These are phyloP conservation scores for Panopea generosa DNA, from an alignment of 2,888 invertebrate species.

Conservation along the genomic window DNA sequence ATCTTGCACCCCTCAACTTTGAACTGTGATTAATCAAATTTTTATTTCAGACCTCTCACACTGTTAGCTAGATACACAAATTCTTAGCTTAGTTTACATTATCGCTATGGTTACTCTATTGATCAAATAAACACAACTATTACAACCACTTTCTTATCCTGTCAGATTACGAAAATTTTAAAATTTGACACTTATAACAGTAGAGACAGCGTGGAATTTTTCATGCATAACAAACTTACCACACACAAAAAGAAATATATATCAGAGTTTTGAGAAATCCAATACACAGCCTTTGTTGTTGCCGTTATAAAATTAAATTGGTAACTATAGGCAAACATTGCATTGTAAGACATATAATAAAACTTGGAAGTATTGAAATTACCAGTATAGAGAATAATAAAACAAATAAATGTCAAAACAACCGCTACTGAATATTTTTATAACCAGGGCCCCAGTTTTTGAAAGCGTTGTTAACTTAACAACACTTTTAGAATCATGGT, in stretches of 20 bases:
- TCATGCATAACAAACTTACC: constrained; percentile 16
- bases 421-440: too few relatives aligned
- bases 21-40: constrained; percentile 18
- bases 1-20: too few relatives aligned
- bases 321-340: too few relatives aligned
- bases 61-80: constrained; percentile 27
- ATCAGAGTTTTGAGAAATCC: constrained; percentile 30
- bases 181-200: constrained; percentile 10
- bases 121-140: constrained; percentile 32
- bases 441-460: too few relatives aligned
- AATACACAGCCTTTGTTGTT: not conserved
- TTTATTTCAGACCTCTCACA: constrained; percentile 8
- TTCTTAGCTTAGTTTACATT: constrained; percentile 48
- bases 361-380: too few relatives aligned
- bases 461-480: too few relatives aligned
- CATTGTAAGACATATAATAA: too few relatives aligned
- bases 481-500: too few relatives aligned
- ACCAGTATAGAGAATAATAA: too few relatives aligned
- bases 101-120: constrained; percentile 37
- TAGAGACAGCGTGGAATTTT: not conserved
- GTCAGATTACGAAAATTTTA: constrained; percentile 21
- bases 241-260: constrained; percentile 18
- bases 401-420: too few relatives aligned
- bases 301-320: too few relatives aligned
- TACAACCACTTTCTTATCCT: constrained; percentile 22